phyloP scores from a whole-genome alignment of 2,113 vertebrate species.

The Dolichotis patagonum region DNA sequence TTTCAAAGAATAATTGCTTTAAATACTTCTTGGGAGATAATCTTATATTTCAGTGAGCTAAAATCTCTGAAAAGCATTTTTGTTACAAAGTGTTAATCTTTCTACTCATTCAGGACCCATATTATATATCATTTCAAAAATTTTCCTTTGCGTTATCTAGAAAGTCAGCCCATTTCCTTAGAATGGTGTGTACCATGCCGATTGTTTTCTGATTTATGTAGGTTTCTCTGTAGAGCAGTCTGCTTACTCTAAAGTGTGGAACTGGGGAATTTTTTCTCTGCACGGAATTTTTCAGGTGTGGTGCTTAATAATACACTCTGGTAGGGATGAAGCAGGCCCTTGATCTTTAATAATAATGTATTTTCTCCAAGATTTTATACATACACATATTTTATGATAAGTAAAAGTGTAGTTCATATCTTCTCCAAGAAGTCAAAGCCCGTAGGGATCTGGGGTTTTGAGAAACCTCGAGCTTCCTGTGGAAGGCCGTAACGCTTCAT shows the following conservation, averaged over 20 bases:
- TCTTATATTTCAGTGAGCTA: neutral
- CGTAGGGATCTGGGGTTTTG: neutral
- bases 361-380: constrained; percentile 22
- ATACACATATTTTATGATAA: neutral
- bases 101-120: constrained; percentile 48
- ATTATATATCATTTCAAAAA: constrained; percentile 78
- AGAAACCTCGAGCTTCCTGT: neutral
- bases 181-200: constrained; percentile 36
- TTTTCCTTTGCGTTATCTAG: constrained; percentile 70
- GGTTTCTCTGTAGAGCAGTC: constrained; percentile 31
- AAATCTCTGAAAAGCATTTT: constrained; percentile 42
- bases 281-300: neutral
- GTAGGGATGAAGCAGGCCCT: neutral
- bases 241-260: neutral
- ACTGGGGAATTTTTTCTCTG: constrained; percentile 51
- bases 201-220: constrained; percentile 69
- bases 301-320: neutral
- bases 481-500: neutral
- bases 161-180: constrained; percentile 66
- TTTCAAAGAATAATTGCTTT: constrained; percentile 53
- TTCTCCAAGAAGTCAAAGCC: constrained; percentile 1
- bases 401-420: neutral
- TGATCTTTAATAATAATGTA: neutral
- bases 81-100: constrained; percentile 16
- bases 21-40: constrained; percentile 40